phyloP scores from a whole-genome alignment of 2,113 vertebrate genomes.

The Dendrocopos noguchii region DNA sequence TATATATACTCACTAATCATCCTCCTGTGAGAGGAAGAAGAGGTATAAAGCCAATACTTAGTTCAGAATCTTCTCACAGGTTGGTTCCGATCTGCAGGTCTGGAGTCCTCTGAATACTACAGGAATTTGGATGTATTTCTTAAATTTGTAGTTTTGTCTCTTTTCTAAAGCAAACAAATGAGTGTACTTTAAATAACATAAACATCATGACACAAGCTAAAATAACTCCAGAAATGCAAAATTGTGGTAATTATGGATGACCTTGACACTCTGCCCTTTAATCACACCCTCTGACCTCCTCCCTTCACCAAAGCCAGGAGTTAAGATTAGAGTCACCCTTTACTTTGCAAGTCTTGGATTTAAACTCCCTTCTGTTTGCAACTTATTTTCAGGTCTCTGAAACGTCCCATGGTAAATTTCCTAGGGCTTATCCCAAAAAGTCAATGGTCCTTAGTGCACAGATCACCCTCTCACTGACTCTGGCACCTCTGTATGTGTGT shows the following conservation, averaged over 20 bases:
- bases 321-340: slow-evolving; percentile 4
- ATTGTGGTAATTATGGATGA: slow-evolving; percentile 17
- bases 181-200: slow-evolving; percentile 10
- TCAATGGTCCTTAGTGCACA: accelerated
- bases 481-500: accelerated
- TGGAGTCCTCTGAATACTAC: neutral
- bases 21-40: neutral
- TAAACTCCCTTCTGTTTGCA: neutral
- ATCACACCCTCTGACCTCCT: neutral
- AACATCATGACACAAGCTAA: neutral
- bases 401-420: neutral
- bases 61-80: neutral
- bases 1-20: neutral
- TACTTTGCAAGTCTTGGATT: neutral
- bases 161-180: neutral
- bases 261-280: slow-evolving; percentile 33
- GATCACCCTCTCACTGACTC: accelerated
- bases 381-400: neutral
- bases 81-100: neutral
- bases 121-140: neutral
- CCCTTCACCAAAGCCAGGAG: neutral
- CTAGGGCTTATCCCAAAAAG: accelerated
- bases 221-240: slow-evolving; percentile 33
- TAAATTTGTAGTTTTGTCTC: neutral
- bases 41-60: neutral